phyloP scores from a whole-genome alignment of 2,797 vertebrate species.

The Remorina albescens region DNA sequence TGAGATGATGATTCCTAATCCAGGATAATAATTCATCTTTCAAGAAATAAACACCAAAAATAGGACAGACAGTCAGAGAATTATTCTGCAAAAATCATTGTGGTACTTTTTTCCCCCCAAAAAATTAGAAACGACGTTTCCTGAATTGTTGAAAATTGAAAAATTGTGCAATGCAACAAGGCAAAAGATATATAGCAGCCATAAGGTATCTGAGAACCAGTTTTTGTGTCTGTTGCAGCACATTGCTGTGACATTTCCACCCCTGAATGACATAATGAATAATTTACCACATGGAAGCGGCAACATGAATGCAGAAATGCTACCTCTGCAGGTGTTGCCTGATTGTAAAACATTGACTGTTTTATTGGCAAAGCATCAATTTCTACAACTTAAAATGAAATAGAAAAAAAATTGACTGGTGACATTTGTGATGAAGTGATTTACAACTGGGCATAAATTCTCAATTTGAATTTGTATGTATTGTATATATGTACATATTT shows the following conservation, averaged over 20 bases:
- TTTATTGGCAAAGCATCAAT: conserved; percentile 12
- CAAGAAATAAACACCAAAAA: conserved; percentile 12
- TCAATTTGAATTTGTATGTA: conserved; percentile 18
- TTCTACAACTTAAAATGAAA: conserved; percentile 5
- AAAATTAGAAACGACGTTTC: neutral
- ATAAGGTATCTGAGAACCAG: conserved; percentile 39
- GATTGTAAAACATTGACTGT: conserved; percentile 43
- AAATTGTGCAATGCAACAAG: neutral
- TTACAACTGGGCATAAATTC: conserved; percentile 35
- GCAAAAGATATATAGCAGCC: conserved; percentile 13
- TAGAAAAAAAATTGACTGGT: neutral
- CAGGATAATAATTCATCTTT: conserved; percentile 30
- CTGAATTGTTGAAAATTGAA: neutral
- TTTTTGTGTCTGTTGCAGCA: conserved; percentile 56
- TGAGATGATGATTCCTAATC: conserved; percentile 45
- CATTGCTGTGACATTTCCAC: conserved; percentile 77
- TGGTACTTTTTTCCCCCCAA: neutral
- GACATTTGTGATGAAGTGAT: conserved; percentile 7
- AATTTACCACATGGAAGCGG: conserved; percentile 70
- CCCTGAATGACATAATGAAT: conserved; percentile 74
- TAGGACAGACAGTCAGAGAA: neutral
- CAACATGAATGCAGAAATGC: conserved; percentile 65
- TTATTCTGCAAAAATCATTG: neutral
- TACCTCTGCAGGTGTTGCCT: conserved; percentile 52
- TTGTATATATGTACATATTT: no score